Base-by-base conservation (phyloP, 2,113 vertebrate genomes). In the Tyto alba region DNA sequence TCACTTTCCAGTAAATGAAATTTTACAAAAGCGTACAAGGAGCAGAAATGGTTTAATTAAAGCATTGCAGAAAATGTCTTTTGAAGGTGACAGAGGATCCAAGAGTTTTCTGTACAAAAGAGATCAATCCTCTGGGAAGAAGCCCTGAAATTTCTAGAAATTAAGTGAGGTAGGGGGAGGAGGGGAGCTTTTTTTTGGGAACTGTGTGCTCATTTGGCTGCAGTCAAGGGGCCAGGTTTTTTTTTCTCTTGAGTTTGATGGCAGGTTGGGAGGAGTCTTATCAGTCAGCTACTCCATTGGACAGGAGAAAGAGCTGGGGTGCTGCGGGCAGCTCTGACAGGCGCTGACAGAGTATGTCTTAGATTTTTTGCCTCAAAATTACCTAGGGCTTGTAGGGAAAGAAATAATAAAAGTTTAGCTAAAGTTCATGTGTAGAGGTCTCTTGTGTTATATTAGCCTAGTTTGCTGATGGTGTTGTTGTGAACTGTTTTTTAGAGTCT, bases 181-280 rank as follows among this genome's bases (percentile, higher is more conserved):
- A 76, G 6, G 17, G 40, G 1, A 13, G 7, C 19, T 26, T 53
- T 53, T n/a, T 38, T 48, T 38, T 5, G 27, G 45, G 17, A 64
- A 22, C 8, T 0, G 1, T 0, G 0, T 56, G 22, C 47, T 40
- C 36, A 30, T 72, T 82, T 82, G 55, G 6, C 64, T 64, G 38
- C n/a, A 55, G n/a, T 72, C n/a, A 62, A 69, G 12, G n/a, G 41
- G 4, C 11, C 20, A 48, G 41, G 17, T 76, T 62, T 66, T 12
- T 12, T 93, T 85, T 93, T 83, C 36, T 53, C 27, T 62, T 45
- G 36, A 36, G 32, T 76, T 41, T 88, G 27, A 18, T 60, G 0
- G 0, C 62, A 26, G 38, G 20, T 43, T 88, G 8, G 10, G 26
- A 92, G 38, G 10, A 38, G 34, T 63, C 7, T 23, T 86, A 18